These are phyloP conservation scores for Porites lutea DNA, from an alignment of 64 coral and sea anemone species.

Conservation along the genomic window DNA sequence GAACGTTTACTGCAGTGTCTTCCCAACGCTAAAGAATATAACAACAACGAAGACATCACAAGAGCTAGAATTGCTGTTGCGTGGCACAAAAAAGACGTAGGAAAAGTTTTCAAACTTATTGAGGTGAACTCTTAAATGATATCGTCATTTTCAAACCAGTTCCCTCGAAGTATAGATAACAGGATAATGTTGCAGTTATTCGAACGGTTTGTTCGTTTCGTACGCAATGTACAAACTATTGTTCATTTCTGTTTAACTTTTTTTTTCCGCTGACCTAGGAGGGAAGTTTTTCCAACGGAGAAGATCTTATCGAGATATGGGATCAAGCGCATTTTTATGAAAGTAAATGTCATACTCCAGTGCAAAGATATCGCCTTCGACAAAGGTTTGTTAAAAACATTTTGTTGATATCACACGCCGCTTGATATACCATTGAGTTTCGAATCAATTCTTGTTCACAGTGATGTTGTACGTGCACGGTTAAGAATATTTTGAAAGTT, in stretches of 20 bases:
- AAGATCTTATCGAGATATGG: conserved; percentile 43
- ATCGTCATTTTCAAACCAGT: neutral
- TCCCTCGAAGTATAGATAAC: no score
- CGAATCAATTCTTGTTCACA: neutral
- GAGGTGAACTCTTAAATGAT: neutral
- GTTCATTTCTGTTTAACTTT: neutral
- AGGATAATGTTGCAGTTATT: no score
- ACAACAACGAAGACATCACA: conserved; percentile 19
- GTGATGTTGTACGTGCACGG: neutral
- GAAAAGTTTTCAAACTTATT: conserved; percentile 14
- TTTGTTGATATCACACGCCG: no score
- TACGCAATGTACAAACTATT: neutral
- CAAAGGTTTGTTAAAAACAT: conserved; percentile 9
- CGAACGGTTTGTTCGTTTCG: neutral
- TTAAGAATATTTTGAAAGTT: no score
- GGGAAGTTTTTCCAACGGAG: conserved; percentile 8
- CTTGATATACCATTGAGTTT: neutral
- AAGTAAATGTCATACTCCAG: neutral
- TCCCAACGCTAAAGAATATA: neutral
- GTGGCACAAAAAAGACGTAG: conserved; percentile 31
- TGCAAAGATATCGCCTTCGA: conserved; percentile 16
- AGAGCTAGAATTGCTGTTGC: conserved; percentile 15
- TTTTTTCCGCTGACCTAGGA: neutral
- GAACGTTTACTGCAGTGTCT: neutral
- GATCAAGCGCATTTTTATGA: conserved; percentile 26